Evolutionary conservation across 1,140 invertebrate genomes (phyloP).

Genomic region (Zaprionus taronus): DNA sequence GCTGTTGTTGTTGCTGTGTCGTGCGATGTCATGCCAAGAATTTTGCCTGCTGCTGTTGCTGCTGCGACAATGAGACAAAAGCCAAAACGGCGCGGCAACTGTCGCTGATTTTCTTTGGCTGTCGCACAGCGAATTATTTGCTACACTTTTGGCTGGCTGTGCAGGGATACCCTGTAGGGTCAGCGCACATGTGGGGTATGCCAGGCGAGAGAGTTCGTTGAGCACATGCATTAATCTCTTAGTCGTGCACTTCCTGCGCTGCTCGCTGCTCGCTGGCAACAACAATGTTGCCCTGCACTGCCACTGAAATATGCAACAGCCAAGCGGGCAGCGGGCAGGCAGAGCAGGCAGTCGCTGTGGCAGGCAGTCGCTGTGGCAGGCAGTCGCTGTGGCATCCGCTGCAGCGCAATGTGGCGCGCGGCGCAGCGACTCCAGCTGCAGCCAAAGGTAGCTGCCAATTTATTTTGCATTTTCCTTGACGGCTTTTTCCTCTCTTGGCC

Average conservation of each 20-base stretch:
- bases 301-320: conserved; percentile 71
- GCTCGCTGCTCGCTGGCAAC: neutral
- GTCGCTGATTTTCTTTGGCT: conserved; percentile 34
- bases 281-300: conserved; percentile 21
- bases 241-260: neutral
- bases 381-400: conserved; percentile 16
- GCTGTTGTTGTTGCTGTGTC: neutral
- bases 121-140: conserved; percentile 26
- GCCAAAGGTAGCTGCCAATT: conserved; percentile 78
- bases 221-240: neutral
- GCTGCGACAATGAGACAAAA: conserved; percentile 55
- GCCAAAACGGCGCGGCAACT: conserved; percentile 24
- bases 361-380: neutral
- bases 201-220: neutral
- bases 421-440: conserved; percentile 12
- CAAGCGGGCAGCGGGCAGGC: neutral
- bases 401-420: neutral
- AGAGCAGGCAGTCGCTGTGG: neutral
- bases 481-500: conserved; percentile 24
- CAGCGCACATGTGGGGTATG: neutral
- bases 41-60: conserved; percentile 11
- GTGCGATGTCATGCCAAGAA: conserved; percentile 35
- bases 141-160: neutral
- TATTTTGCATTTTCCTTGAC: conserved; percentile 69
- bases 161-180: conserved; percentile 13